Evolutionary conservation across 2,888 invertebrate genomes (phyloP).

Genomic region (Ceraclea dissimilis): DNA sequence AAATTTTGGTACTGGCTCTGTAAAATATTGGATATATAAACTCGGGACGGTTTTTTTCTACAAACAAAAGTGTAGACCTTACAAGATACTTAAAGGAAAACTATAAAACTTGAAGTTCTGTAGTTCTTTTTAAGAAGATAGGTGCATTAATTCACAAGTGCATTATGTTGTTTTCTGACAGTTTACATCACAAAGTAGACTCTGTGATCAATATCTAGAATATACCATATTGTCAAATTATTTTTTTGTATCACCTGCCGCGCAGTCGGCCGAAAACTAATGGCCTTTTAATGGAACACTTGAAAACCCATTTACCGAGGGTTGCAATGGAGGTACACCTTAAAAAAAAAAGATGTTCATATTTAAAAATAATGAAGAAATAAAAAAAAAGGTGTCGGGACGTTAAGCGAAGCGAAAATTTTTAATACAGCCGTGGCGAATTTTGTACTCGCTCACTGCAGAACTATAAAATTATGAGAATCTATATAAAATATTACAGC

Average conservation of each 20-base stretch:
- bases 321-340: neutral
- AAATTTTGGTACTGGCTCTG: too few relatives aligned
- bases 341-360: neutral
- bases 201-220: too few relatives aligned
- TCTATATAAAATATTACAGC: neutral
- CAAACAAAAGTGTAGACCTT: too few relatives aligned
- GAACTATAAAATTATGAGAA: neutral
- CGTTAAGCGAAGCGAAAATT: neutral
- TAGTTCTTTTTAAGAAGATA: too few relatives aligned
- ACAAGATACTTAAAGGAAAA: too few relatives aligned
- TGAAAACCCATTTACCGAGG: conserved; percentile 8
- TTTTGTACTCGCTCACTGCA: neutral
- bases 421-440: neutral
- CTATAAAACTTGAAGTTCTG: too few relatives aligned
- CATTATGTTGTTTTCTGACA: too few relatives aligned
- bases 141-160: too few relatives aligned
- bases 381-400: neutral
- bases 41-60: too few relatives aligned
- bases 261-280: conserved; percentile 4
- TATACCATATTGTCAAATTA: neutral
- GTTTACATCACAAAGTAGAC: too few relatives aligned
- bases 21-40: too few relatives aligned
- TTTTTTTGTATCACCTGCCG: conserved; percentile 13
- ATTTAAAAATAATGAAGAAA: neutral
- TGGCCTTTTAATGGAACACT: conserved; percentile 15